Conservation (phyloP, 2,113 vertebrate species). For the Strigops habroptila region DNA sequence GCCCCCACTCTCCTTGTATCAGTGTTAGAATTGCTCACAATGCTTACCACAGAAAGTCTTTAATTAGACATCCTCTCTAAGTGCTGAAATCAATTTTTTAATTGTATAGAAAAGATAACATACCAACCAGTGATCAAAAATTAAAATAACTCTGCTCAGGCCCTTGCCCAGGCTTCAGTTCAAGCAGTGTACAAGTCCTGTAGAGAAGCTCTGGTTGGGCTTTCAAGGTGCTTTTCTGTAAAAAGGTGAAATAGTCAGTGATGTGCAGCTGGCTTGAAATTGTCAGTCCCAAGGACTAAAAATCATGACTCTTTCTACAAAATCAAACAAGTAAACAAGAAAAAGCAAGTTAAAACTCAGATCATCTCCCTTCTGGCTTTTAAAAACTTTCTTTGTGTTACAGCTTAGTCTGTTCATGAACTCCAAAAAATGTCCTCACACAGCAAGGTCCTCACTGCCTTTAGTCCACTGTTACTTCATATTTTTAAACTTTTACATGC, state of each 20-base stretch:
- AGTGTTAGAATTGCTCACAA: neutral
- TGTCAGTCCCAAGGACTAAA: neutral
- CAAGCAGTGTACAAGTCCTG: neutral
- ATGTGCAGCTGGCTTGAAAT: neutral
- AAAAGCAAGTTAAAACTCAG: neutral
- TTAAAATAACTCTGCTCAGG: neutral
- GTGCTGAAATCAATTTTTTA: neutral
- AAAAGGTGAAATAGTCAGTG: neutral
- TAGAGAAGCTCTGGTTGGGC: neutral
- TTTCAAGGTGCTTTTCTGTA: neutral
- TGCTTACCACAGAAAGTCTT: neutral
- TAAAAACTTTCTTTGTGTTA: neutral
- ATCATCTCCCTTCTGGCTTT: neutral
- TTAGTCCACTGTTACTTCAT: neutral
- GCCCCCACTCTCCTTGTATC: neutral
- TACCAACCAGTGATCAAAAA: neutral
- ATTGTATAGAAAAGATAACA: neutral
- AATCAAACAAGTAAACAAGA: neutral
- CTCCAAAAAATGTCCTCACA: neutral
- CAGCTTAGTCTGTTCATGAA: neutral
- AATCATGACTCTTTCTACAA: neutral
- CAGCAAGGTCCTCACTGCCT: neutral
- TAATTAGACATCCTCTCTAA: neutral
- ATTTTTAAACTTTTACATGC: neutral
- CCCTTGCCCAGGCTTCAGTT: neutral